A percentile compares a stretch with the other conserved stretches of the same genome.
Conservation (phyloP, 2,797 vertebrate genomes). For the Tangara arthus region DNA sequence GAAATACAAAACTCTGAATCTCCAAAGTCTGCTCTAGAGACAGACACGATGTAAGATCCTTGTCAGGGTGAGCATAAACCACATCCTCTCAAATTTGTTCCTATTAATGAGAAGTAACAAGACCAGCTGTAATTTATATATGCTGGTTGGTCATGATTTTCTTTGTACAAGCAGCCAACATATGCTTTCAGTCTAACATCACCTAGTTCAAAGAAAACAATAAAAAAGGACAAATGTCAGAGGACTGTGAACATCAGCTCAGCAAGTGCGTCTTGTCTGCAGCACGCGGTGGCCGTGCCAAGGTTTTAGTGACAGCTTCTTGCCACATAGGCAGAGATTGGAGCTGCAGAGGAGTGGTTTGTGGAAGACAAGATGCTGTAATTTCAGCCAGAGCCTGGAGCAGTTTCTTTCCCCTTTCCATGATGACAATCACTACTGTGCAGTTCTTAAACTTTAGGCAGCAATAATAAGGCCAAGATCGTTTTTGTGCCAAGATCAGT, state of each 20-base stretch:
- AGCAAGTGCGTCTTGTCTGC: neutral
- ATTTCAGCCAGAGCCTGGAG: neutral
- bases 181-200: constrained; percentile 47
- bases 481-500: constrained; percentile 18
- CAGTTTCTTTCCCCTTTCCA: neutral
- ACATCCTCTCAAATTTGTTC: constrained; percentile 32
- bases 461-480: neutral
- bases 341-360: neutral
- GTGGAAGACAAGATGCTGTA: neutral
- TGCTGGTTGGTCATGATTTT: neutral
- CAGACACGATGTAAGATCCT: constrained; percentile 24
- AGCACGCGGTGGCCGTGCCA: neutral
- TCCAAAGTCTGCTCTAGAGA: neutral
- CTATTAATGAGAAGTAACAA: constrained; percentile 17
- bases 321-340: neutral
- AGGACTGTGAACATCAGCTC: neutral
- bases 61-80: constrained; percentile 1
- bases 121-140: constrained; percentile 39
- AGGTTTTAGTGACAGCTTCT: neutral
- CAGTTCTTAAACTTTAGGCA: constrained; percentile 9
- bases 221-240: constrained; percentile 39
- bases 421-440: constrained; percentile 17
- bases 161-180: constrained; percentile 40
- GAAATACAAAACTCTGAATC: neutral
- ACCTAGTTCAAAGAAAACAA: constrained; percentile 59